Percentiles rank a stretch among this genome's conserved stretches.
These are phyloP conservation scores for Parnassius orleans DNA, from an alignment of 2,888 invertebrate genomes.

Conservation along the genomic window DNA sequence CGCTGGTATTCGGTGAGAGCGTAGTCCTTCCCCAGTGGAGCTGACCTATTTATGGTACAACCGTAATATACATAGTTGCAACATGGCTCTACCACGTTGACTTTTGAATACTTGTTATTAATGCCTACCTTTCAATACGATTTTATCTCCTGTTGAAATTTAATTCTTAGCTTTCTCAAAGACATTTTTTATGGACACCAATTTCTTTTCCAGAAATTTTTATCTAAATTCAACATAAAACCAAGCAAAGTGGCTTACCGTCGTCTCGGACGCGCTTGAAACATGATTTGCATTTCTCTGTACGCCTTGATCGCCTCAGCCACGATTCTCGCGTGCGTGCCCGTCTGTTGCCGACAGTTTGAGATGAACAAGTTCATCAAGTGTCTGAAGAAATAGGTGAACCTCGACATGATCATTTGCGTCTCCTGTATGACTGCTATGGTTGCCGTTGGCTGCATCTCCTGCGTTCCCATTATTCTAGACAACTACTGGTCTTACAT, in stretches of 20 bases:
- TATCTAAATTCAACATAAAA: slow-evolving; percentile 2
- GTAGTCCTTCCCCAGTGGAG: no score
- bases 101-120: no score
- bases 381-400: slow-evolving; percentile 53
- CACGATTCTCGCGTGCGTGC: slow-evolving; percentile 63
- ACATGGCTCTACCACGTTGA: no score
- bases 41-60: no score
- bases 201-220: slow-evolving; percentile 13
- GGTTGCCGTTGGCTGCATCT: slow-evolving; percentile 47
- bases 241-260: slow-evolving; percentile 15
- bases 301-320: slow-evolving; percentile 67
- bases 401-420: slow-evolving; percentile 50
- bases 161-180: not conserved
- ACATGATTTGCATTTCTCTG: slow-evolving; percentile 71
- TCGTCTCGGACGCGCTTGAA: slow-evolving; percentile 33
- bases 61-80: no score
- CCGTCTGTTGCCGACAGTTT: slow-evolving; percentile 60
- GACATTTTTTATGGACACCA: no score
- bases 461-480: slow-evolving; percentile 52
- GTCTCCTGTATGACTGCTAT: slow-evolving; percentile 50
- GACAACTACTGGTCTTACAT: slow-evolving; percentile 44
- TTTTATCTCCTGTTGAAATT: no score
- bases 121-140: no score
- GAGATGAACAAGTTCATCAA: slow-evolving; percentile 53
- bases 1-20: no score